These are phyloP conservation scores for Florisuga fusca DNA, from an alignment of 2,797 vertebrate genomes.

Conservation along the genomic window DNA sequence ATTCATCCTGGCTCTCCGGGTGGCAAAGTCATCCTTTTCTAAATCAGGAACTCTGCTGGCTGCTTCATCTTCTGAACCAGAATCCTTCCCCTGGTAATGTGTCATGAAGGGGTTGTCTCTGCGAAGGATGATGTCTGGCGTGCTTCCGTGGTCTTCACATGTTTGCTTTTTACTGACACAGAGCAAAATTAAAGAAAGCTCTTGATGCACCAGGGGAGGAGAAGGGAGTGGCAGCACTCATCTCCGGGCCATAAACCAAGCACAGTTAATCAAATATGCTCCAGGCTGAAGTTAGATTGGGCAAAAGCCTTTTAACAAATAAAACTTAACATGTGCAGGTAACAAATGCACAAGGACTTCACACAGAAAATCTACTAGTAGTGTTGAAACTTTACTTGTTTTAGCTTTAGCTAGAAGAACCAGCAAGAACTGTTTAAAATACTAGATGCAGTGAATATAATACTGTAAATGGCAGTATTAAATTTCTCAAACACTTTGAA, in stretches of 20 bases:
- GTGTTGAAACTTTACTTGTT: background rate
- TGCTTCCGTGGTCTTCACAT: constrained; percentile 71
- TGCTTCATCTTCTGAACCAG: constrained; percentile 83
- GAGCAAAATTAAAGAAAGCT: constrained; percentile 72
- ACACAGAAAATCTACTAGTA: background rate
- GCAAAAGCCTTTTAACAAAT: background rate
- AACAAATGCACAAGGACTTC: background rate
- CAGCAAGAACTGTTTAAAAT: background rate
- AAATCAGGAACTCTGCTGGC: constrained; percentile 86
- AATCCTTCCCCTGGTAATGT: constrained; percentile 77
- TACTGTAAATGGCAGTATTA: background rate
- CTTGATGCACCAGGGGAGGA: constrained; percentile 17
- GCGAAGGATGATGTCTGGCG: constrained; percentile 87
- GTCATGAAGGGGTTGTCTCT: constrained; percentile 87
- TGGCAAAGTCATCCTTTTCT: constrained; percentile 91
- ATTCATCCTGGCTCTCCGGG: constrained; percentile 79
- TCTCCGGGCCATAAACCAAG: background rate
- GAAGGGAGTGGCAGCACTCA: background rate
- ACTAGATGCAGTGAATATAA: background rate
- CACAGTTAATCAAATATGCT: constrained; percentile 26
- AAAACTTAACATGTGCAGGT: background rate
- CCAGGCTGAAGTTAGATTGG: constrained; percentile 43
- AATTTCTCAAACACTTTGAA: background rate
- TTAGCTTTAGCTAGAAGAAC: background rate
- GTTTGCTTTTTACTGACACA: constrained; percentile 73